Percentiles rank a stretch among this genome's conserved stretches.
Conservation (phyloP, 1,140 invertebrate species). For the Littorina saxatilis region DNA sequence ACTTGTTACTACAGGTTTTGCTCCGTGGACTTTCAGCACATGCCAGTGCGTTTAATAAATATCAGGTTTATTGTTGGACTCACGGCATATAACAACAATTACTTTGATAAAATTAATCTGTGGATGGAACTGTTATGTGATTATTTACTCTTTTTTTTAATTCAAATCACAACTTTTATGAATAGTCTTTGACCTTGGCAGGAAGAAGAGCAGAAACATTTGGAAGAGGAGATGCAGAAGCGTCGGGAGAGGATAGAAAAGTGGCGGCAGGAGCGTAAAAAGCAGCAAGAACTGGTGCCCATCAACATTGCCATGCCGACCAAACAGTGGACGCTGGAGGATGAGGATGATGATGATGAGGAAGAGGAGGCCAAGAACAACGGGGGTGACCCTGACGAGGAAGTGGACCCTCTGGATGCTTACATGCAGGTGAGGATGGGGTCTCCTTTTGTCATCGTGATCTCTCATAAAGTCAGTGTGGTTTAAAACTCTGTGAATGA, state of each 20-base stretch:
- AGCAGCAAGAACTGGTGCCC: conserved; percentile 67
- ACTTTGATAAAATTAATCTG: no score
- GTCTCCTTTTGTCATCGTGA: no score
- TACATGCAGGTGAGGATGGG: conserved; percentile 91
- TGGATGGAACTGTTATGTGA: no score
- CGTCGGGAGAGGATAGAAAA: conserved; percentile 94
- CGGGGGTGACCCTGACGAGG: conserved; percentile 78
- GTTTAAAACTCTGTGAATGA: neutral
- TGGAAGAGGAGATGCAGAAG: conserved; percentile 98
- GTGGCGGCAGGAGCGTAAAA: conserved; percentile 91
- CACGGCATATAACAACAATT: no score
- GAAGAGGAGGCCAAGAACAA: conserved; percentile 66
- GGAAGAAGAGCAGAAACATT: conserved; percentile 82
- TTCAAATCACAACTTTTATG: no score
- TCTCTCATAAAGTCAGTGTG: neutral
- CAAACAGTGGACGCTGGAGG: conserved; percentile 88
- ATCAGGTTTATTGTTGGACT: no score
- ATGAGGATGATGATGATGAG: conserved; percentile 77
- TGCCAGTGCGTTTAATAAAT: no score
- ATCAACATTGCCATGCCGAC: conserved; percentile 65
- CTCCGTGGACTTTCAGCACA: no score
- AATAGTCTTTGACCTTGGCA: no score
- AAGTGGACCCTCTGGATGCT: conserved; percentile 96
- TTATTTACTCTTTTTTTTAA: no score
- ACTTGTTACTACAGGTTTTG: no score